Evolutionary conservation across 2,888 invertebrate species (phyloP).

Genomic region (Carterocephalus palaemon): DNA sequence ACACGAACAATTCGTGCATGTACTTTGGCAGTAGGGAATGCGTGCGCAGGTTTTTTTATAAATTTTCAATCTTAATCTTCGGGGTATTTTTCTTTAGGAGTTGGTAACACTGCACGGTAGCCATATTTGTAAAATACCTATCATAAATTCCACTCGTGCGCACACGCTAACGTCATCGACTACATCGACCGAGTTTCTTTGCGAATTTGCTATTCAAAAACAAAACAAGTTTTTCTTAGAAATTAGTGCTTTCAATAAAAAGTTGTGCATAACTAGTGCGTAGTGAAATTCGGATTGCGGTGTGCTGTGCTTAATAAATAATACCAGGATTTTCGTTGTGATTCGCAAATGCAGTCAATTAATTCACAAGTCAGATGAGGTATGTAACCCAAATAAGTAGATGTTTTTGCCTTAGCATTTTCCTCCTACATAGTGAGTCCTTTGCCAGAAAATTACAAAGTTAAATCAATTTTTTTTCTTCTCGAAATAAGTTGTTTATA

Average conservation of each 20-base stretch:
- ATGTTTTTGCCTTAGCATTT: background rate
- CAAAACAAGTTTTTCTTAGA: conserved; percentile 18
- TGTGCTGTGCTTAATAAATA: background rate
- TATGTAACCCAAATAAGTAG: conserved; percentile 1
- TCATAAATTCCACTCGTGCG: too few relatives aligned
- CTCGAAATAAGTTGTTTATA: too few relatives aligned
- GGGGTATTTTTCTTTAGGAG: too few relatives aligned
- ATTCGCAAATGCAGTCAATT: background rate
- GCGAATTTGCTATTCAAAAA: conserved; percentile 22
- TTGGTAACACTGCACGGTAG: too few relatives aligned
- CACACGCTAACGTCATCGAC: too few relatives aligned
- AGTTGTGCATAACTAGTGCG: conserved; percentile 10
- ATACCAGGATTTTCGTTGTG: background rate
- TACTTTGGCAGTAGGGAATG: too few relatives aligned
- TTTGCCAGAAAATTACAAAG: background rate
- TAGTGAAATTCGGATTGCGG: conserved; percentile 21
- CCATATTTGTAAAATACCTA: too few relatives aligned
- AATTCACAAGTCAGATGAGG: background rate
- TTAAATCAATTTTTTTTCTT: too few relatives aligned
- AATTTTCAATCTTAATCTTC: too few relatives aligned
- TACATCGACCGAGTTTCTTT: too few relatives aligned
- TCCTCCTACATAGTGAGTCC: background rate
- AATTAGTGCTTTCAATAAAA: background rate
- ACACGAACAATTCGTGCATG: too few relatives aligned
- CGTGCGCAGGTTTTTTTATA: too few relatives aligned